phyloP scores from a whole-genome alignment of 2,113 vertebrate genomes.

The Hystrix brachyura region DNA sequence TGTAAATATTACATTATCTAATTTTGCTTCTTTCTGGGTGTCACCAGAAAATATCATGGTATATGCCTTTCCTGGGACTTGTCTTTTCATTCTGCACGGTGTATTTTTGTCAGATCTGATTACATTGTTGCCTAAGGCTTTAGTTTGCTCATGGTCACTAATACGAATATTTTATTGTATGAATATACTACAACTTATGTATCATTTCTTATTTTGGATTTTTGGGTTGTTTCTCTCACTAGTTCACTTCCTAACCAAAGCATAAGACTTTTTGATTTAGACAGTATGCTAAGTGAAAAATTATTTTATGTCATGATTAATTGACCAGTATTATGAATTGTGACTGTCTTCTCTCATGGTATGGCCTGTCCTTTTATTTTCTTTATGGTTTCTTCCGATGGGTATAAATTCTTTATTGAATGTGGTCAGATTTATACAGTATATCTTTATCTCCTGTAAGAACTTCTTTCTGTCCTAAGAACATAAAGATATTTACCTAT shows the following conservation, averaged over 20 bases:
- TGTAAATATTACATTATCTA: neutral
- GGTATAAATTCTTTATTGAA: neutral
- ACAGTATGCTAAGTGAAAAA: neutral
- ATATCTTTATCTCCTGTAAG: neutral
- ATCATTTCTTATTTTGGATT: neutral
- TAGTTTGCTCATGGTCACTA: neutral
- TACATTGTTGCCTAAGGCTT: neutral
- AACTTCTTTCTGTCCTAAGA: conserved; percentile 2
- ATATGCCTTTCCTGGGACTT: neutral
- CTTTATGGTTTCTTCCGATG: neutral
- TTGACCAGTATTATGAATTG: neutral
- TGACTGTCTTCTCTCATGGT: neutral
- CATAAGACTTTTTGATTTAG: neutral
- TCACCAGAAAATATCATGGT: neutral
- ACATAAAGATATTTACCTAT: neutral
- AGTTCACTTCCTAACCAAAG: neutral
- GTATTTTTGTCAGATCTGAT: neutral
- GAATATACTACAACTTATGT: neutral
- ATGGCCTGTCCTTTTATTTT: neutral
- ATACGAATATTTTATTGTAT: conserved; percentile 1
- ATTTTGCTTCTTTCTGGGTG: neutral
- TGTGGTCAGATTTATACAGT: neutral
- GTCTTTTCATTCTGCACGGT: neutral
- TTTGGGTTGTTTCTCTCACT: neutral
- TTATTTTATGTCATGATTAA: neutral